Evolutionary conservation across 30 jellyfish, hydroid and myxozoan species (phyloP).

Genomic region (Hydra vulgaris): DNA sequence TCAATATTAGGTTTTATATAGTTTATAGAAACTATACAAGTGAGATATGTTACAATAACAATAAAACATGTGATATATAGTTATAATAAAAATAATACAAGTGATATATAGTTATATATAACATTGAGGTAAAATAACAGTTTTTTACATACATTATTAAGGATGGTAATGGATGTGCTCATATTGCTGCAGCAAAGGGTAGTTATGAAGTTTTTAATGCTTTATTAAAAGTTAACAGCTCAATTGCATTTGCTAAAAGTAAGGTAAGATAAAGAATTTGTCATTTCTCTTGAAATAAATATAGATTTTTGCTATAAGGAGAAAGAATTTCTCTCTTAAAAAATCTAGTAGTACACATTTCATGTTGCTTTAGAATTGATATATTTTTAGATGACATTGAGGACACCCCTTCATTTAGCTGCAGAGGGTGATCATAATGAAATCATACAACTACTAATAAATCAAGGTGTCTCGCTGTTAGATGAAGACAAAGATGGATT

Average conservation of each 20-base stretch:
- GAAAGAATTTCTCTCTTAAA: too few relatives aligned
- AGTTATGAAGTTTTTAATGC: constrained; percentile 83
- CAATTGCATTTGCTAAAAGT: constrained; percentile 48
- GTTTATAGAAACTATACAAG: too few relatives aligned
- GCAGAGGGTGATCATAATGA: constrained; percentile 88
- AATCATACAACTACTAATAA: constrained; percentile 47
- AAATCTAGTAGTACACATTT: too few relatives aligned
- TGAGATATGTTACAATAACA: too few relatives aligned
- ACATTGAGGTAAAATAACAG: background rate
- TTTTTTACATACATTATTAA: background rate
- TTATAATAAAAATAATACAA: too few relatives aligned
- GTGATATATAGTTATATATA: too few relatives aligned
- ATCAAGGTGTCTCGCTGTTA: constrained; percentile 57
- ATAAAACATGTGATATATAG: too few relatives aligned
- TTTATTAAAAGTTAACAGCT: constrained; percentile 44
- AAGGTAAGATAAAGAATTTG: constrained; percentile 41
- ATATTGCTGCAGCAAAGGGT: constrained; percentile 87
- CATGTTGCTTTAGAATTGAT: too few relatives aligned
- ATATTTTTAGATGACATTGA: constrained; percentile 31
- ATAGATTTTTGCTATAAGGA: too few relatives aligned
- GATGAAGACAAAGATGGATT: constrained; percentile 96
- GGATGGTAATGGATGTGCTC: constrained; percentile 91
- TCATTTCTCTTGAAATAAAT: too few relatives aligned
- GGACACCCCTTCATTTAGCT: constrained; percentile 81
- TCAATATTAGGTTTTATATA: too few relatives aligned